These are phyloP conservation scores for Natrix natrix DNA, from an alignment of 2,797 vertebrate genomes.

Conservation along the genomic window DNA sequence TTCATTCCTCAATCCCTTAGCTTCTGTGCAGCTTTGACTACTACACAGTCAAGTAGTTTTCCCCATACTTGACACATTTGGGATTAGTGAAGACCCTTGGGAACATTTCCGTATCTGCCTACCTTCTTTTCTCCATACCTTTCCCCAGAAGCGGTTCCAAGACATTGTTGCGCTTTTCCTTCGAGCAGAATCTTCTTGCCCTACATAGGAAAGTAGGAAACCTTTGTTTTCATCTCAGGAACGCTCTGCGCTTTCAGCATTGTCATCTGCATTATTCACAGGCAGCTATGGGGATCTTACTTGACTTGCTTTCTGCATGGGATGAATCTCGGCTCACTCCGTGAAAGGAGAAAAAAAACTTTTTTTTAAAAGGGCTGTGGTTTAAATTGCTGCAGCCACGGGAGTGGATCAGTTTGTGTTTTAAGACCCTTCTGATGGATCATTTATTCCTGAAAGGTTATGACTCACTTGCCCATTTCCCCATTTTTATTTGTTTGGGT, in stretches of 20 bases:
- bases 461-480: constrained; percentile 12
- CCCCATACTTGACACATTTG: background rate
- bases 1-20: background rate
- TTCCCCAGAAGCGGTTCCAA: background rate
- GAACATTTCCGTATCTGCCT: background rate
- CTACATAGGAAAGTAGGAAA: background rate
- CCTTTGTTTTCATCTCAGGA: background rate
- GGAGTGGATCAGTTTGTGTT: background rate
- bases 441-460: constrained; percentile 32
- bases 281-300: background rate
- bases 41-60: background rate
- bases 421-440: constrained; percentile 9
- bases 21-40: background rate
- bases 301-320: constrained; percentile 2
- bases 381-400: constrained; percentile 11
- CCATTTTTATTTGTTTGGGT: background rate
- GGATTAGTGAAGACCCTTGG: background rate
- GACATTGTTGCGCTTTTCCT: background rate
- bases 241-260: background rate
- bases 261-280: background rate
- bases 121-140: background rate
- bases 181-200: background rate
- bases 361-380: background rate
- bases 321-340: constrained; percentile 5
- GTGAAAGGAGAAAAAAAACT: background rate